Conservation (phyloP, 2,113 vertebrate genomes). For the Tachycineta bicolor region DNA sequence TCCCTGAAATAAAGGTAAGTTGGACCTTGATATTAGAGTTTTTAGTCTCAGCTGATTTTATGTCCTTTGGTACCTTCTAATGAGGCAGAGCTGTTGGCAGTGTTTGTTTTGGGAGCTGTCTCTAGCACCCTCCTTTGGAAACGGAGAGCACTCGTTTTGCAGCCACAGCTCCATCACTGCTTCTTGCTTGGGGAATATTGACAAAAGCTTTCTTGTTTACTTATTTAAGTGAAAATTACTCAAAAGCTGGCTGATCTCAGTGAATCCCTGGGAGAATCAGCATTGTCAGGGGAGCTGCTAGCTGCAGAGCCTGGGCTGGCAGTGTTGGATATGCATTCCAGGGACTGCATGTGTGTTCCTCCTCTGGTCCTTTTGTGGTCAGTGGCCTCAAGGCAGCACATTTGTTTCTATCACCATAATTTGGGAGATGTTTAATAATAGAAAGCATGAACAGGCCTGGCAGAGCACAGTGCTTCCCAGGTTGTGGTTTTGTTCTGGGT, state of each 20-base stretch:
- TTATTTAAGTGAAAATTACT: slow-evolving; percentile 9
- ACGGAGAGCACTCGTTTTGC: background rate
- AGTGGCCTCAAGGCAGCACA: background rate
- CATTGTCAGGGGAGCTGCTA: background rate
- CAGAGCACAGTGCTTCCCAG: background rate
- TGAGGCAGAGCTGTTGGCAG: background rate
- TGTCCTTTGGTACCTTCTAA: background rate
- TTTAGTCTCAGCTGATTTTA: background rate
- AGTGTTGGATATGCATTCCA: background rate
- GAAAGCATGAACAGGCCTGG: background rate
- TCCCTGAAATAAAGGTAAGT: slow-evolving; percentile 92
- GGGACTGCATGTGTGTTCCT: background rate
- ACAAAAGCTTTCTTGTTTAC: slow-evolving; percentile 22
- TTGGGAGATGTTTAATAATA: background rate
- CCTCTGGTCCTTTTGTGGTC: background rate
- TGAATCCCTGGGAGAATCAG: background rate
- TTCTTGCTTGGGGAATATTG: slow-evolving; percentile 22
- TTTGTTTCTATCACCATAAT: background rate
- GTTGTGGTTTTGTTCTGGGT: background rate
- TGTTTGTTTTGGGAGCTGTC: slow-evolving; percentile 6
- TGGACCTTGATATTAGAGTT: background rate
- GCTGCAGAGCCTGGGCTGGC: background rate
- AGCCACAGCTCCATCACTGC: background rate
- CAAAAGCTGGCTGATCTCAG: background rate
- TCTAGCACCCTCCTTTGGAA: background rate